phyloP scores from a whole-genome alignment of 2,113 vertebrate species.

The Pelobates fuscus region DNA sequence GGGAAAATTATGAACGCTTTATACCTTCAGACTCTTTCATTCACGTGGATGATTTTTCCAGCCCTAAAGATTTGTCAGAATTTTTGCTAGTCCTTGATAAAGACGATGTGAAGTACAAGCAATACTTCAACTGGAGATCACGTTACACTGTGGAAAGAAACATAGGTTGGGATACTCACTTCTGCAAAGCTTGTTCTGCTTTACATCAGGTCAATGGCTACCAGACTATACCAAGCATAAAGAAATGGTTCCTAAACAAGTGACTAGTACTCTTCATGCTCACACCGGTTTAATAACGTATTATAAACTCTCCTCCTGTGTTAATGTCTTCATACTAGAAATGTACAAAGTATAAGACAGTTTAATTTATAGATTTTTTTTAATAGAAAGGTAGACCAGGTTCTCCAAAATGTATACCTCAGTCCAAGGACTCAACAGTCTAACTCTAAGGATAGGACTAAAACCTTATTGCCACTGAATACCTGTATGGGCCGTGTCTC shows the following conservation, averaged over 20 bases:
- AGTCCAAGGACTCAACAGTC: too few relatives aligned
- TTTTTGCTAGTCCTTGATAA: slow-evolving; percentile 56
- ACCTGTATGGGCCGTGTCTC: too few relatives aligned
- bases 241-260: slow-evolving; percentile 17
- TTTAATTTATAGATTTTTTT: too few relatives aligned
- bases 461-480: too few relatives aligned
- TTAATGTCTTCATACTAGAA: too few relatives aligned
- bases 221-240: slow-evolving; percentile 10
- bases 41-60: slow-evolving; percentile 68
- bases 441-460: too few relatives aligned
- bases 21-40: slow-evolving; percentile 67
- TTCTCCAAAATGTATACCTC: too few relatives aligned
- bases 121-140: slow-evolving; percentile 62
- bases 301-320: too few relatives aligned
- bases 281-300: too few relatives aligned
- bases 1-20: slow-evolving; percentile 61
- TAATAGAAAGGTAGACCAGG: too few relatives aligned
- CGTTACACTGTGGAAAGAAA: slow-evolving; percentile 53
- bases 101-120: slow-evolving; percentile 55
- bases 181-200: slow-evolving; percentile 50
- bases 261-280: background rate
- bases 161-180: slow-evolving; percentile 63
- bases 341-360: too few relatives aligned
- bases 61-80: slow-evolving; percentile 54
- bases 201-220: slow-evolving; percentile 52